Evolutionary conservation across 2,113 vertebrate species (phyloP).

Genomic region (Eulemur rufifrons): DNA sequence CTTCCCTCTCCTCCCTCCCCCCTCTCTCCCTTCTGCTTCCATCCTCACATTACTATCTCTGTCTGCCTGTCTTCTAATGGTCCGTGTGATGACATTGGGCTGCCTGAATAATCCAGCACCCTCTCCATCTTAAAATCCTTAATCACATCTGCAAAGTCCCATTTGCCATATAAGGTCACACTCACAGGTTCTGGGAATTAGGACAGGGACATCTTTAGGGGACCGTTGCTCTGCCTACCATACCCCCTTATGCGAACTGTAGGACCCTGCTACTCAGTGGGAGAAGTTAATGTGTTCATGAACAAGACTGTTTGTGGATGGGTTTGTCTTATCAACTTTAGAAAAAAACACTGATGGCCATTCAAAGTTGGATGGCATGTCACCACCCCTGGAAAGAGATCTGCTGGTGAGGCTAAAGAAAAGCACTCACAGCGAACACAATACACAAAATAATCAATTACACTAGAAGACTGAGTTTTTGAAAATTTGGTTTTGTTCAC

Average conservation of each 20-base stretch:
- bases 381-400: background rate
- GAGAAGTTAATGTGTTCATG: too few relatives aligned
- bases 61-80: background rate
- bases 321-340: background rate
- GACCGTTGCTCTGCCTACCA: too few relatives aligned
- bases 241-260: rapidly evolving
- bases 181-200: too few relatives aligned
- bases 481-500: background rate
- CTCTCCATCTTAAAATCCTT: background rate
- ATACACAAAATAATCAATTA: background rate
- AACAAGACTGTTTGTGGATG: background rate
- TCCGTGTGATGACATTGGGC: rapidly evolving
- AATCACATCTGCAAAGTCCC: background rate
- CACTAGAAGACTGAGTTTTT: background rate
- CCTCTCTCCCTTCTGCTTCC: background rate
- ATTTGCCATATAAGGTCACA: background rate
- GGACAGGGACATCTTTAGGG: rapidly evolving
- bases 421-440: rapidly evolving
- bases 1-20: background rate
- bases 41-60: too few relatives aligned
- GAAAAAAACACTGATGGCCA: background rate
- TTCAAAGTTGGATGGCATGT: rapidly evolving
- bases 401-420: background rate
- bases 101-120: rapidly evolving
- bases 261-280: too few relatives aligned